phyloP scores from a whole-genome alignment of 2,888 invertebrate genomes.

The Metallyticus violacea region DNA sequence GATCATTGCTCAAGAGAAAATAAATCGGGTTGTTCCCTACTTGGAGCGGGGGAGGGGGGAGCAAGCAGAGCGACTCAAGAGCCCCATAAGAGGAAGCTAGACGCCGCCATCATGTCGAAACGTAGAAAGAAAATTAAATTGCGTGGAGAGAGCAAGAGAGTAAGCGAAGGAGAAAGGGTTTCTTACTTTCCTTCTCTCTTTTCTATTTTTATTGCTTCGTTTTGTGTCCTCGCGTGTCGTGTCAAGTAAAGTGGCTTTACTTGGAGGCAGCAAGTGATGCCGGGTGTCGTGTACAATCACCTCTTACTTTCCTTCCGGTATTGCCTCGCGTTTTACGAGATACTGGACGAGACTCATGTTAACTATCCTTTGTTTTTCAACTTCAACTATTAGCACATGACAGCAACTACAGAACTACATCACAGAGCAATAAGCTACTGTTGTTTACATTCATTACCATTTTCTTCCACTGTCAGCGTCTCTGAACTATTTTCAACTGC shows the following conservation, averaged over 20 bases:
- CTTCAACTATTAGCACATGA: too few relatives aligned
- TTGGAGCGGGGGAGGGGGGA: background rate
- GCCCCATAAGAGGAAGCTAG: constrained; percentile 19
- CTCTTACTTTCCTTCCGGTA: background rate
- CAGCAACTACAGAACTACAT: too few relatives aligned
- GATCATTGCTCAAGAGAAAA: constrained; percentile 9
- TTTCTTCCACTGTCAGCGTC: too few relatives aligned
- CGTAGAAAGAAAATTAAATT: constrained; percentile 25
- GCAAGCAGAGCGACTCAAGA: background rate
- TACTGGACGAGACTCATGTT: too few relatives aligned
- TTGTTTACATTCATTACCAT: too few relatives aligned
- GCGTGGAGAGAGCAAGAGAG: constrained; percentile 16
- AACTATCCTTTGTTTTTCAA: too few relatives aligned
- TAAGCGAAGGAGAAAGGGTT: background rate
- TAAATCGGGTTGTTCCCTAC: background rate
- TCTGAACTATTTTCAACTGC: too few relatives aligned
- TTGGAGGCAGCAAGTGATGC: background rate
- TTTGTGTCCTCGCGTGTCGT: constrained; percentile 1
- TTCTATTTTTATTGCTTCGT: constrained; percentile 14
- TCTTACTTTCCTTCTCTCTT: background rate
- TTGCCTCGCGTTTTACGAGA: too few relatives aligned
- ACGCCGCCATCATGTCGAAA: constrained; percentile 25
- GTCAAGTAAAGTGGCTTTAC: constrained; percentile 10
- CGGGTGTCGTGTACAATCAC: background rate
- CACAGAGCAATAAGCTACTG: too few relatives aligned